Evolutionary conservation across 2,113 vertebrate species (phyloP).

Genomic region (Etheostoma cragini): DNA sequence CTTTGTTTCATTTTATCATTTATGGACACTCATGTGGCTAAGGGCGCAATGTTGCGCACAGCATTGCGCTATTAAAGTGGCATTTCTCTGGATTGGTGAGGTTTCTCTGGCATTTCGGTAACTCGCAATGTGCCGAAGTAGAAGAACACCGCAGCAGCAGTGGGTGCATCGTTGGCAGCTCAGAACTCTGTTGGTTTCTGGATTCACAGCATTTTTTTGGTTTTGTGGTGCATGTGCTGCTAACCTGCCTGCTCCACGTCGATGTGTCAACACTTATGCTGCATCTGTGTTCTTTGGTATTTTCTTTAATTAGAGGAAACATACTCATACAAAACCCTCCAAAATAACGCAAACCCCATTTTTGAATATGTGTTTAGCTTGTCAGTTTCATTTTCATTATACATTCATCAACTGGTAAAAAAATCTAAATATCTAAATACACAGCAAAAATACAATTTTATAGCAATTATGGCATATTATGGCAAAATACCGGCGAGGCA

Average conservation of each 20-base stretch:
- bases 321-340: background rate
- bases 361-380: slow-evolving; percentile 33
- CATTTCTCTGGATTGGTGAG: slow-evolving; percentile 4
- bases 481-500: slow-evolving; percentile 32
- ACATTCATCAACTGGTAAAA: slow-evolving; percentile 57
- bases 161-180: background rate
- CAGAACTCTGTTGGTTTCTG: background rate
- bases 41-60: background rate
- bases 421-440: slow-evolving; percentile 46
- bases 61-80: slow-evolving; percentile 6
- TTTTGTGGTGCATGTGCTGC: background rate
- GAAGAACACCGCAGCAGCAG: background rate
- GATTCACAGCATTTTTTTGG: background rate
- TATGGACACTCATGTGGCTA: slow-evolving; percentile 7
- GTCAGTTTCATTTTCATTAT: slow-evolving; percentile 54
- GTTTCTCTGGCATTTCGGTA: slow-evolving; percentile 30
- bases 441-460: slow-evolving; percentile 47
- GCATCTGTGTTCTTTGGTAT: background rate
- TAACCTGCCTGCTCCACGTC: background rate
- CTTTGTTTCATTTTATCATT: slow-evolving; percentile 17
- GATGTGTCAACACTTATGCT: background rate
- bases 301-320: slow-evolving; percentile 25
- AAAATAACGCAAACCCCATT: background rate
- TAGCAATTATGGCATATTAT: slow-evolving; percentile 59
- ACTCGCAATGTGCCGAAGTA: slow-evolving; percentile 14